phyloP scores from a whole-genome alignment of 2,888 invertebrate species.

The Morpho achilles region DNA sequence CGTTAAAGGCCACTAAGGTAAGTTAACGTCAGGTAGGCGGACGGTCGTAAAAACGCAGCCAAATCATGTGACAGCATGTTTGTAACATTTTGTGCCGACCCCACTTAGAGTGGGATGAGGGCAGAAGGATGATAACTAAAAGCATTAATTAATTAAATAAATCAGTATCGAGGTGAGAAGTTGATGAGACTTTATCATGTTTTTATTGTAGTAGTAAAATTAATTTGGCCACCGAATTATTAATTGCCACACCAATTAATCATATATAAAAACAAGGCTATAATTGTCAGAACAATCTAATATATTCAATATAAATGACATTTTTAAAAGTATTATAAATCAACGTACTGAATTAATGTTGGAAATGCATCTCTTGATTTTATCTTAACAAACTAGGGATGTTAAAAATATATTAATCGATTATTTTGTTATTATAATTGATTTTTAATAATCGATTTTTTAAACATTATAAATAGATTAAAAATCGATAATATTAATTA shows the following conservation, averaged over 20 bases:
- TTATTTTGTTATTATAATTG: too few relatives aligned
- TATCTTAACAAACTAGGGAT: constrained; percentile 26
- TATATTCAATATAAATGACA: constrained; percentile 19
- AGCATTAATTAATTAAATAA: not conserved
- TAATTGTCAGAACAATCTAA: constrained; percentile 18
- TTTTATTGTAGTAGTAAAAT: constrained; percentile 1
- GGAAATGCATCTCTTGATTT: constrained; percentile 39
- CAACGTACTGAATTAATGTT: constrained; percentile 30
- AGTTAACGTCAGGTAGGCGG: too few relatives aligned
- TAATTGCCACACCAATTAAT: constrained; percentile 15
- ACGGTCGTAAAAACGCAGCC: too few relatives aligned
- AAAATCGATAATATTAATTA: too few relatives aligned
- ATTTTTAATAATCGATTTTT: too few relatives aligned
- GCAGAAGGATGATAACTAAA: too few relatives aligned
- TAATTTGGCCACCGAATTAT: constrained; percentile 1
- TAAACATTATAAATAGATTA: too few relatives aligned
- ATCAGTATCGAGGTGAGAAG: not conserved
- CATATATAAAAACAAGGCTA: constrained; percentile 6
- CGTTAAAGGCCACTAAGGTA: too few relatives aligned
- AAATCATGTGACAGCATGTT: too few relatives aligned
- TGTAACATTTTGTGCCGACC: too few relatives aligned
- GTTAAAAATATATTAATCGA: too few relatives aligned
- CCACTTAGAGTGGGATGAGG: too few relatives aligned
- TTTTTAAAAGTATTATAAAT: constrained; percentile 28
- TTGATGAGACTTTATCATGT: not conserved